Base-by-base conservation (phyloP, 2,888 invertebrate species). In the Pardosa pseudoannulata region DNA sequence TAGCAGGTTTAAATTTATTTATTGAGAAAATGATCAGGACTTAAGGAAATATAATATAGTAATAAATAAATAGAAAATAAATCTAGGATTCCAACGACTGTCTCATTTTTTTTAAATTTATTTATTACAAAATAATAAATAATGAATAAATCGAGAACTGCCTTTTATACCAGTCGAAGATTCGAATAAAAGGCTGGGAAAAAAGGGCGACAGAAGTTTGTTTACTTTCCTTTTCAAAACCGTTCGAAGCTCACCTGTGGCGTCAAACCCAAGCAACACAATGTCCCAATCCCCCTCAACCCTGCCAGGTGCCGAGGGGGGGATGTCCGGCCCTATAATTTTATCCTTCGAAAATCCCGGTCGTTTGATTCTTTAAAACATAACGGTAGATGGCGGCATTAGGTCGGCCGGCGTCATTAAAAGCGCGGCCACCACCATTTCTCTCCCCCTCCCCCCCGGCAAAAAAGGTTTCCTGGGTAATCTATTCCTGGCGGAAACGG, bases 401-500 rank as follows among this genome's bases (percentile, higher is more conserved):
- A 87, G 87, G 80, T 76, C 79, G 70, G 62, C 65, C 36, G 65
- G 31, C 71, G 65, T 79, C 86, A 87, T 87, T 87, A 87, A 87
- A 79, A 83, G 75, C 68, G 71, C 74, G 62, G 79, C 76, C 72
- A 46, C 46, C 16, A 56, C 23, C 23, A 0, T 23, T 36, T 56
- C 65, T 39, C 41, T 39, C 56, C 68, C 70, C 64, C n/a, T n/a
- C n/a, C n/a, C 23, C 56, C 23, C 50, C 19, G 31, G 36, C 50
- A 71, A 87, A 80, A 87, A 87, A 75, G 75, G 76, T 72, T 80
- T 80, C 76, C 79, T 76, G 79, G 86, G 87, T 87, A 87, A 87
- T 87, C 87, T 87, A 87, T 80, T 80, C 86, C 71, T 62, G 39
- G 88, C 88, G 89, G 87, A 83, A 89, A 87, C 88, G 83, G 85